Base-by-base conservation (phyloP, 2,888 invertebrate genomes). In the Lithophane semibrunnea region DNA sequence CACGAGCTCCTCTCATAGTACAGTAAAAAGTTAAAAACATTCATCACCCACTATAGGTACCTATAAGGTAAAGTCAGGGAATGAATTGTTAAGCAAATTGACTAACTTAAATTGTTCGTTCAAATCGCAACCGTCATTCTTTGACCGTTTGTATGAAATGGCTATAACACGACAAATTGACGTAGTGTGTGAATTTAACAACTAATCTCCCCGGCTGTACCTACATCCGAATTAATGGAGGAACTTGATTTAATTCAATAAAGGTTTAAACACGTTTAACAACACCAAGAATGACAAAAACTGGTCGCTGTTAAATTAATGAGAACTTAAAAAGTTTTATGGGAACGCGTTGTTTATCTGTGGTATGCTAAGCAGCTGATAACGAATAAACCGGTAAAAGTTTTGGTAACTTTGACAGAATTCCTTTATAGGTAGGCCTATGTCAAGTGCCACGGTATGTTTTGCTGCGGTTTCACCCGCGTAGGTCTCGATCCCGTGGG, bases 321-420 rank as follows among this genome's bases (percentile, higher is more conserved):
- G 42, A 68, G n/a, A 70, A 70, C n/a, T 42, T 44, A 29, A 54
- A 44, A 54, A 24, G 54, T 72, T 72, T 54, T 73, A 71, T 44
- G 52, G 10, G 21, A 21, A 21, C 52, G 24, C 37, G 37, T 72
- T 10, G 42, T 21, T 44, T 71, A 73, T 71, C 71, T 71, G 0
- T 73, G 72, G 71, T 24, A 73, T 73, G 72, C 52, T 21, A 70
- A 52, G 49, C 37, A 69, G 42, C 18, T 9, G 24, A 37, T 18
- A 21, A 24, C 18, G 24, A 61, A 61, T n/a, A 12, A 42, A 29
- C 18, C 16, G 54, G 73, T 54, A 42, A 54, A 71, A 54, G 72
- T 44, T 52, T 42, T 4, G 21, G 29, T 29, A 12, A 29, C 16
- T 66, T 49, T 49, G 24, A 29, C 21, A 67, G 29, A 49, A 67